These are phyloP conservation scores for Archilochus colubris DNA, from an alignment of 2,113 vertebrate species.

Conservation along the genomic window DNA sequence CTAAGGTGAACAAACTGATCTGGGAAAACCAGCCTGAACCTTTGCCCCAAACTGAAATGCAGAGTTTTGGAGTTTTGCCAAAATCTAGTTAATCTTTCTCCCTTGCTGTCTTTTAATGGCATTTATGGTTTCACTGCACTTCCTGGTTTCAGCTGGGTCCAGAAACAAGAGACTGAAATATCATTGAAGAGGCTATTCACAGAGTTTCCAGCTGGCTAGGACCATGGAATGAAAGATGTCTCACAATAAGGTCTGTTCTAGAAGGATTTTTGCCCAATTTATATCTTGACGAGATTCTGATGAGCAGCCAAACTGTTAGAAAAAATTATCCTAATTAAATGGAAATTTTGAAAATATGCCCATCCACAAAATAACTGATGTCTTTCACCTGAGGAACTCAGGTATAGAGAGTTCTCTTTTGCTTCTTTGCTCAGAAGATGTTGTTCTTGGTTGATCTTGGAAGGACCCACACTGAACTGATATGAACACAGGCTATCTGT, in stretches of 20 bases:
- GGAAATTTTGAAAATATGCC: background rate
- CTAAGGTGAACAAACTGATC: background rate
- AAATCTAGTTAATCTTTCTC: conserved; percentile 63
- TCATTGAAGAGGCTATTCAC: conserved; percentile 54
- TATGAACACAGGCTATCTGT: background rate
- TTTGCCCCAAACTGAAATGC: conserved; percentile 57
- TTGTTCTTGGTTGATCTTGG: background rate
- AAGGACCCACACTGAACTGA: background rate
- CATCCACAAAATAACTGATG: background rate
- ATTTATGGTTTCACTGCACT: conserved; percentile 13
- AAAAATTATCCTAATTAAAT: conserved; percentile 32
- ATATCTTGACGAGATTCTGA: conserved; percentile 19
- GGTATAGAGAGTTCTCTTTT: background rate
- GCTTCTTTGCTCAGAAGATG: background rate
- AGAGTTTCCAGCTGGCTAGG: conserved; percentile 55
- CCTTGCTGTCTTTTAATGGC: conserved; percentile 38
- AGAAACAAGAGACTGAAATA: conserved; percentile 59
- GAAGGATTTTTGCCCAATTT: conserved; percentile 35
- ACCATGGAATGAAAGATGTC: conserved; percentile 26
- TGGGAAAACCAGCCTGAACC: conserved; percentile 41
- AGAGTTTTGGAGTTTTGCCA: conserved; percentile 39
- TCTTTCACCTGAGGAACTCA: background rate
- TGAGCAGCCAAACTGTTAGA: conserved; percentile 29
- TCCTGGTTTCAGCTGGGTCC: conserved; percentile 57
- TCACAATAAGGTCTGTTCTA: conserved; percentile 57